Conservation (phyloP, 2,113 vertebrate species). For the sheep (Ovis aries) region ARS-UI_Ramb_v3.0 NC_056063.1:70236001-70236500, state of each 20-base stretch:
- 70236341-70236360: background rate
- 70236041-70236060: background rate
- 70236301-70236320: background rate
- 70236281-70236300: background rate
- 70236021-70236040: background rate
- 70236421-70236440: background rate
- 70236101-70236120: background rate
- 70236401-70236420: background rate
- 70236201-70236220: background rate
- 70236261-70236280: background rate
- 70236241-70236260: background rate
- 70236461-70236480: background rate
- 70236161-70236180: fast-evolving
- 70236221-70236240: background rate
- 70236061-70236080: background rate
- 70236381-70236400: background rate
- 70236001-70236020: background rate
- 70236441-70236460: background rate
- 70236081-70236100: fast-evolving
- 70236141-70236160: fast-evolving
- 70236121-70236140: background rate
- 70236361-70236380: background rate
- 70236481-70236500: background rate
- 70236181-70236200: background rate
- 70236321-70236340: background rate